phyloP scores from a whole-genome alignment of 2,888 invertebrate genomes.

The Heteropelma amictum region DNA sequence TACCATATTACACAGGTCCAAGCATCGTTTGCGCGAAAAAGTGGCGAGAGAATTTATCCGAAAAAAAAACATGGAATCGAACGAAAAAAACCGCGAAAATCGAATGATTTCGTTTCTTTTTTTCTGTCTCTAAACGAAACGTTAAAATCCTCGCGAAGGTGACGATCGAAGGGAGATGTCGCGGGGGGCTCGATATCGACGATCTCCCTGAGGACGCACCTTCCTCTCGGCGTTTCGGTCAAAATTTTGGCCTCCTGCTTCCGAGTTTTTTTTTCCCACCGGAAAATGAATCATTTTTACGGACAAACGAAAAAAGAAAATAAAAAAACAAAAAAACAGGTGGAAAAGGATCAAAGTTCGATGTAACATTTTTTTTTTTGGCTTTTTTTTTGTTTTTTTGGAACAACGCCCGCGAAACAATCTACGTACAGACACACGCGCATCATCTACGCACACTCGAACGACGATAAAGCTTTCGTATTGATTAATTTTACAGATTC shows the following conservation, averaged over 20 bases:
- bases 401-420: slow-evolving; percentile 51
- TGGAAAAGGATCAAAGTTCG: neutral
- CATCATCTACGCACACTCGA: slow-evolving; percentile 4
- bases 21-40: too few species aligned
- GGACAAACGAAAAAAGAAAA: neutral
- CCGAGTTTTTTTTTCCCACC: slow-evolving; percentile 23
- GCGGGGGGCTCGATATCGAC: slow-evolving; percentile 72
- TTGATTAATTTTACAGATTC: too few species aligned
- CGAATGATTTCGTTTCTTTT: neutral
- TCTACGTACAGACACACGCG: slow-evolving; percentile 38
- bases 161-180: slow-evolving; percentile 68
- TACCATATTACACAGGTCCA: too few species aligned
- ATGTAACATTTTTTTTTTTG: neutral
- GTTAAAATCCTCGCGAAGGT: too few species aligned
- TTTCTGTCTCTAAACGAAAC: slow-evolving; percentile 5
- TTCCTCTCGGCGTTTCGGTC: slow-evolving; percentile 23
- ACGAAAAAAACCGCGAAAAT: too few species aligned
- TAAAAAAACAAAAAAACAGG: neutral
- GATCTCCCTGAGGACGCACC: slow-evolving; percentile 66
- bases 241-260: neutral
- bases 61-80: too few species aligned
- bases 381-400: slow-evolving; percentile 13
- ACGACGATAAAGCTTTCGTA: slow-evolving; percentile 31
- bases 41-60: slow-evolving; percentile 2
- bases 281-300: slow-evolving; percentile 12